Conservation (phyloP, 2,888 invertebrate genomes). For the Tholera decimalis region DNA sequence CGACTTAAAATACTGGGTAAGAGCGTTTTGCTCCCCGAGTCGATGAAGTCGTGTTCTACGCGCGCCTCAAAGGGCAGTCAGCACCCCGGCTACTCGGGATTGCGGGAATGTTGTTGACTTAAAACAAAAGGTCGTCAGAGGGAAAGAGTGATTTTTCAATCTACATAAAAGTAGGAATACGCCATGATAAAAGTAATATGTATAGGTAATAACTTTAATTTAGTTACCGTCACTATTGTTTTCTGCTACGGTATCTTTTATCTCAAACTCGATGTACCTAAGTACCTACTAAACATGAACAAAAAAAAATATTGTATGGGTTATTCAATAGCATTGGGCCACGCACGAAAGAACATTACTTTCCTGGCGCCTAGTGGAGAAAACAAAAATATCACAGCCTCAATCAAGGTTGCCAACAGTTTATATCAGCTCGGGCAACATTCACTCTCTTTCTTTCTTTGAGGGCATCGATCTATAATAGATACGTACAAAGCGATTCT, state of each 20-base stretch:
- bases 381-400: constrained; percentile 9
- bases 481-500: neutral
- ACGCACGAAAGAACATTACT: constrained; percentile 24
- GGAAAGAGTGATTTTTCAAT: neutral
- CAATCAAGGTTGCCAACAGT: constrained; percentile 21
- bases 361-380: constrained; percentile 9
- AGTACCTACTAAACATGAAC: too few relatives aligned
- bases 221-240: constrained; percentile 3
- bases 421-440: neutral
- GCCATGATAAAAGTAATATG: too few relatives aligned
- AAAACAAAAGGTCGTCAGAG: too few relatives aligned
- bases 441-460: neutral
- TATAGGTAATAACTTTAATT: constrained; percentile 23
- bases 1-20: too few relatives aligned
- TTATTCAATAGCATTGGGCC: constrained; percentile 24
- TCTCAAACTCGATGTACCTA: constrained; percentile 23
- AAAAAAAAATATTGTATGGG: constrained; percentile 28
- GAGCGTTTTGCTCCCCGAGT: too few relatives aligned
- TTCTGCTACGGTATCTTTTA: constrained; percentile 20
- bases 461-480: neutral
- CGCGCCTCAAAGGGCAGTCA: too few relatives aligned
- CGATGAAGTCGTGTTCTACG: too few relatives aligned
- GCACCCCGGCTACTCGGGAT: too few relatives aligned
- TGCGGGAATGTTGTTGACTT: too few relatives aligned
- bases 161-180: constrained; percentile 8